Base-by-base conservation (phyloP, 2,888 invertebrate species). In the Acronicta aceris region DNA sequence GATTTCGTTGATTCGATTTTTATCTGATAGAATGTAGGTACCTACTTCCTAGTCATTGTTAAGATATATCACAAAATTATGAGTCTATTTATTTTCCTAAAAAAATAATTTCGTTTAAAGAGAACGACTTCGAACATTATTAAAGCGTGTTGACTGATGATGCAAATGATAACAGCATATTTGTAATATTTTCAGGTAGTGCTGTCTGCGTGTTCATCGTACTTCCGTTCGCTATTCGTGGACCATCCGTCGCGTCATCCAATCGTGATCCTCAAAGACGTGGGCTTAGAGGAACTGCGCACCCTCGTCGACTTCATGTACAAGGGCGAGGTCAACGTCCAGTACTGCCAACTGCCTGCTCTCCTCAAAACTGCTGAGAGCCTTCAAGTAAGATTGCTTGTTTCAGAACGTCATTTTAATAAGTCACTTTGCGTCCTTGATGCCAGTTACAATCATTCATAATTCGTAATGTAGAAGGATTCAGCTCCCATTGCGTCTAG, bases 241-340 rank as follows among this genome's bases (percentile, higher is more conserved):
- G 98, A 98, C 95, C 98, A 98, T 92, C 98, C 98, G 82, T 97
- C 98, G 92, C 96, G 97, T 82, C 98, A 98, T 92, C 98, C 98
- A 85, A 98, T 98, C 91, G 98, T 98, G 92, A 98, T 98, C 92
- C 96, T 98, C 86, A 98, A 98, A 95, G 98, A 98, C 98, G 98
- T 98, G 89, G 97, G 97, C 87, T 97, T 98, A 93, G 96, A 97
- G 89, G 98, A 98, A 95, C 95, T 98, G 88, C 96, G 98, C 91
- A 98, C 98, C 81, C 96, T 98, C 89, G 97, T 98, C 91, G 98
- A 98, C 96, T 98, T 98, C 96, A 98, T 98, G 98, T 98, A 98
- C 96, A 97, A 98, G 95, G 98, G 98, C 88, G 98, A 98, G 95
- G 98, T 98, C 85, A 98, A 98, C 97, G 98, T 98, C 88, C 98